These are phyloP conservation scores for Mesorhabditis sp. DNA, from an alignment of 2,888 invertebrate species.

Conservation along the genomic window DNA sequence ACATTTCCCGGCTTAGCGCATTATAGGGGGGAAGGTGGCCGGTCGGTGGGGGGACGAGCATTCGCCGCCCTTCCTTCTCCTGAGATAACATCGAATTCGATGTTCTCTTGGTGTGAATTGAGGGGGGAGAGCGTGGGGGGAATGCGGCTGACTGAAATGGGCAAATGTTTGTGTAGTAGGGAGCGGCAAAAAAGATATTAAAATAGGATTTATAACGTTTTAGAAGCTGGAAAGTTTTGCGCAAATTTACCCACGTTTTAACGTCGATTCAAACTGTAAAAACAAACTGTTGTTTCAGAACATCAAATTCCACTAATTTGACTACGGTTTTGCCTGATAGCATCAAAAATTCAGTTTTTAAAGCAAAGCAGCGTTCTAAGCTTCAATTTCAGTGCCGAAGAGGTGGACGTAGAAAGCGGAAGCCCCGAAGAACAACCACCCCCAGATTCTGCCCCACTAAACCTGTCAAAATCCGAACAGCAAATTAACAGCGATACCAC, in stretches of 20 bases:
- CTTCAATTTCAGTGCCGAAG: conserved; percentile 13
- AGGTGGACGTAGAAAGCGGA: neutral
- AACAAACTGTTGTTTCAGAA: too few species aligned
- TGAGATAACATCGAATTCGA: conserved; percentile 2
- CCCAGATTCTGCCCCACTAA: neutral
- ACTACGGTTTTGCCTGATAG: too few species aligned
- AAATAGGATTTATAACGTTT: neutral
- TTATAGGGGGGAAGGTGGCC: too few species aligned
- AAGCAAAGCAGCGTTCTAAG: neutral
- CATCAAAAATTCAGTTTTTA: too few species aligned
- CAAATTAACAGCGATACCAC: conserved; percentile 9
- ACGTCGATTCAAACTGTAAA: too few species aligned
- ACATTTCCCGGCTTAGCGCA: too few species aligned
- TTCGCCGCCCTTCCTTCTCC: neutral
- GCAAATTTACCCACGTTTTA: too few species aligned
- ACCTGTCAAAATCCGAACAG: conserved; percentile 13
- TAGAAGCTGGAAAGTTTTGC: neutral
- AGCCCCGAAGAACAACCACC: neutral
- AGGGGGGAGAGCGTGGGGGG: neutral
- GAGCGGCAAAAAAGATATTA: neutral
- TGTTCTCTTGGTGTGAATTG: conserved; percentile 1
- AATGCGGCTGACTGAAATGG: too few species aligned
- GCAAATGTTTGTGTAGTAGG: neutral
- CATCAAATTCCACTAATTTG: too few species aligned
- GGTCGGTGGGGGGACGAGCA: neutral